Evolutionary conservation across 1,140 invertebrate genomes (phyloP).

Genomic region (Hylyphantes graminicola): DNA sequence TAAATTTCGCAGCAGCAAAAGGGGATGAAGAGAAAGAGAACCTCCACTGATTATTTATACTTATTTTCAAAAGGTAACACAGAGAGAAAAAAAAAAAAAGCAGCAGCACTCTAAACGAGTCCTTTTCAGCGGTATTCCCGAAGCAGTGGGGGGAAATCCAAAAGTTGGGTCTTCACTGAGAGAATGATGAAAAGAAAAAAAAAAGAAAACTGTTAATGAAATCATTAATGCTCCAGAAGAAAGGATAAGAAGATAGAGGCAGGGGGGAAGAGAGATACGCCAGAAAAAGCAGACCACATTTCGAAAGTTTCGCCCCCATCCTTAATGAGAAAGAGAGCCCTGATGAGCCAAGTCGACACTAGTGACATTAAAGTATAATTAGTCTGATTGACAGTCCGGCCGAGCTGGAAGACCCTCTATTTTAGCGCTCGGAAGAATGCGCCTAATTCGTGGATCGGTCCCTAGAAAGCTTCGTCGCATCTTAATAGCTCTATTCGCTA

Average conservation of each 20-base stretch:
- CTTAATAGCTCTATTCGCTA: slow-evolving; percentile 60
- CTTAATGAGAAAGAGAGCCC: slow-evolving; percentile 55
- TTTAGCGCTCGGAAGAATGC: slow-evolving; percentile 53
- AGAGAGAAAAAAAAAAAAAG: neutral
- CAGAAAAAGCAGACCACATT: slow-evolving; percentile 58
- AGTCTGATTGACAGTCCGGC: slow-evolving; percentile 60
- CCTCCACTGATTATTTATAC: slow-evolving; percentile 54
- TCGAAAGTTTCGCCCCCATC: slow-evolving; percentile 46
- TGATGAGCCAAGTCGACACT: slow-evolving; percentile 57
- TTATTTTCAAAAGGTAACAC: slow-evolving; percentile 50
- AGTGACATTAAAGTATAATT: slow-evolving; percentile 61
- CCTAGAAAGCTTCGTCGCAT: slow-evolving; percentile 50
- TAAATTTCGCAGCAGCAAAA: slow-evolving; percentile 47
- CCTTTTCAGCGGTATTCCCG: slow-evolving; percentile 46
- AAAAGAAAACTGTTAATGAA: slow-evolving; percentile 58
- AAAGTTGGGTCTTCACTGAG: neutral
- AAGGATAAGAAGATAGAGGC: slow-evolving; percentile 54
- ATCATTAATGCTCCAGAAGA: slow-evolving; percentile 60
- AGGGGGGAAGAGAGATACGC: slow-evolving; percentile 25
- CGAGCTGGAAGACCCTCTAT: slow-evolving; percentile 44
- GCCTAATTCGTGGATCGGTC: slow-evolving; percentile 45
- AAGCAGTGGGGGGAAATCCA: slow-evolving; percentile 18
- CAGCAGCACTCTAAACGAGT: slow-evolving; percentile 42
- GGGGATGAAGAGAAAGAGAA: neutral
- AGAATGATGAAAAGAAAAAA: slow-evolving; percentile 43